Conservation (phyloP, 1,140 invertebrate species). For the Prorops nasuta region DNA sequence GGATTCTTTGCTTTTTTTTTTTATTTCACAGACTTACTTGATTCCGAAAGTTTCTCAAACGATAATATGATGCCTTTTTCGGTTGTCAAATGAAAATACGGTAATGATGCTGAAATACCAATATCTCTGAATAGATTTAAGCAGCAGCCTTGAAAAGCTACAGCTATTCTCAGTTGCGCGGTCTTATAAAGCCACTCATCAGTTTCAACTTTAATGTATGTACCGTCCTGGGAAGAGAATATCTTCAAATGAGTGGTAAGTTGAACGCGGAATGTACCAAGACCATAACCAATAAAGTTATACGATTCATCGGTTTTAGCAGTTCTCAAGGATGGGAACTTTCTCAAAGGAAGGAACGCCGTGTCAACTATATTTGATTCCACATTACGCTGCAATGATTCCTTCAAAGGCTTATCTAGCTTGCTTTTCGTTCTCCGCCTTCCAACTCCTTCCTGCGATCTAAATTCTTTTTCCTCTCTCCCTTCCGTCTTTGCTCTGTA, state of each 20-base stretch:
- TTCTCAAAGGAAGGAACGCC: conserved; percentile 13
- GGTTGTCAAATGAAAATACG: conserved; percentile 35
- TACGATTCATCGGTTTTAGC: conserved; percentile 8
- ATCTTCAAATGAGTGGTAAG: conserved; percentile 47
- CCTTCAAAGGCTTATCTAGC: too few relatives aligned
- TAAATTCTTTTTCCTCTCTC: neutral
- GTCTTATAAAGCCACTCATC: conserved; percentile 51
- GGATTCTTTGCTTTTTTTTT: too few relatives aligned
- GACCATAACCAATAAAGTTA: conserved; percentile 44
- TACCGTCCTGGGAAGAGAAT: conserved; percentile 54
- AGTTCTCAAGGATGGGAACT: conserved; percentile 1
- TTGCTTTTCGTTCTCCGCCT: neutral
- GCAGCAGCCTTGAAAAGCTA: conserved; percentile 32
- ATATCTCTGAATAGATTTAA: conserved; percentile 30
- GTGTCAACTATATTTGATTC: conserved; percentile 17
- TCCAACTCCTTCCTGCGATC: conserved; percentile 3
- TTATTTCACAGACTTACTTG: too few relatives aligned
- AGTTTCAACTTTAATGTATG: conserved; percentile 42
- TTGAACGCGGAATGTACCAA: conserved; percentile 55
- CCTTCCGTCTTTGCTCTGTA: neutral
- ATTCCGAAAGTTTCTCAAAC: too few relatives aligned
- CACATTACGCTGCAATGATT: too few relatives aligned
- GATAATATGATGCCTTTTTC: conserved; percentile 29
- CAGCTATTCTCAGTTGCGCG: conserved; percentile 46
- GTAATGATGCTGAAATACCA: conserved; percentile 38